A percentile compares a stretch with the other conserved stretches of the same genome.
These are phyloP conservation scores for Plebejus argus DNA, from an alignment of 2,888 invertebrate genomes.

Conservation along the genomic window DNA sequence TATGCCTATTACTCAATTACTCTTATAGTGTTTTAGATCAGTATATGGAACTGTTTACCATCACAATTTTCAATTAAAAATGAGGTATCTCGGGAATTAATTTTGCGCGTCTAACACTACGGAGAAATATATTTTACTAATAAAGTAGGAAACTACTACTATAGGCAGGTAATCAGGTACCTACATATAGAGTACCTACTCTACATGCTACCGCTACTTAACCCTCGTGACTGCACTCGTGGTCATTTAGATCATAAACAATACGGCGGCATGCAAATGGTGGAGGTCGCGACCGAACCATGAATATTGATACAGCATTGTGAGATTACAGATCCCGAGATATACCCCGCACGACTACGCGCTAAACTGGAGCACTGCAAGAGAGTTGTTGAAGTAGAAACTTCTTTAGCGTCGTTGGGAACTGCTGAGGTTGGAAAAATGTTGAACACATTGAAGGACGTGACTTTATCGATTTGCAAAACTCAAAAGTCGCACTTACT, in stretches of 20 bases:
- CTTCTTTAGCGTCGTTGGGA: constrained; percentile 44
- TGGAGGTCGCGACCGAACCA: constrained; percentile 76
- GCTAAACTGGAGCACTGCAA: constrained; percentile 4
- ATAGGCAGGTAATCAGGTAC: not conserved
- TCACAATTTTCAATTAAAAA: too few relatives aligned
- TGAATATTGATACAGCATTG: constrained; percentile 80
- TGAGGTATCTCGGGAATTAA: too few relatives aligned
- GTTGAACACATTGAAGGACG: too few relatives aligned
- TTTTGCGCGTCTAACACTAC: too few relatives aligned
- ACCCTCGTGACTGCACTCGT: constrained; percentile 48
- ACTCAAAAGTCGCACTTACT: too few relatives aligned
- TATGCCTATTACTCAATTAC: too few relatives aligned
- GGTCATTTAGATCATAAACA: constrained; percentile 80
- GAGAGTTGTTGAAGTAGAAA: constrained; percentile 49
- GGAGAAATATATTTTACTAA: too few relatives aligned
- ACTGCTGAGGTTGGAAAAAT: too few relatives aligned
- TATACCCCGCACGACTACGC: constrained; percentile 65
- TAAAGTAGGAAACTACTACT: too few relatives aligned
- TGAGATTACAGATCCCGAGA: constrained; percentile 71
- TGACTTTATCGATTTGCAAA: too few relatives aligned
- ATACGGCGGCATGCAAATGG: constrained; percentile 78
- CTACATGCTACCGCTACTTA: constrained; percentile 50
- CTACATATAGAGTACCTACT: constrained; percentile 50
- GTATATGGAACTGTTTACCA: too few relatives aligned
- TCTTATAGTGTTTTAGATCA: too few relatives aligned